Base-by-base conservation (phyloP, 1,140 invertebrate genomes). In the Oedothorax gibbosus region DNA sequence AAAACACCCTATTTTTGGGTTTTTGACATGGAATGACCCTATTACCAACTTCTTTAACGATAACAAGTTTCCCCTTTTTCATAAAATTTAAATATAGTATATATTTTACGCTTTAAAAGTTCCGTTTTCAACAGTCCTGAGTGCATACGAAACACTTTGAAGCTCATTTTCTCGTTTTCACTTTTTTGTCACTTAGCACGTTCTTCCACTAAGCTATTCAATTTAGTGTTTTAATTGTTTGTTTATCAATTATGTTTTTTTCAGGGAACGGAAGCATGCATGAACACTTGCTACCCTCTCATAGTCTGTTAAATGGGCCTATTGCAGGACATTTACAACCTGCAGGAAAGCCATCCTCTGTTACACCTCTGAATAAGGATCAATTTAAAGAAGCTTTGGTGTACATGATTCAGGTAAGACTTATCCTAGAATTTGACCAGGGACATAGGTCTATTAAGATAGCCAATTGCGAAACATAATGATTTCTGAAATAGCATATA, bases 351-450 rank as follows among this genome's bases (percentile, higher is more conserved):
- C 20, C 54, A 15, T 57, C 72, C 10, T 68, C 64, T 18, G 83
- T 78, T 51, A 85, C 88, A 88, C 95, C 95, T 7, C 91, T 97
- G 18, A 97, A 95, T 20, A 94, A 93, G 89, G 95, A 95, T 89
- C 96, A 97, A 88, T 91, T 98, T 68, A 92, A 96, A 60, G 96
- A 97, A 91, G 95, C 96, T 71, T 93, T 97, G 86, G 93, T 94
- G 88, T 95, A 97, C 91, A 91, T 98, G 76, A 91, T 97, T 50
- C 95, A 95, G 89, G 88, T 89, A 86, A 80, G 85, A 86, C 12
- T 69, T 18, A n/a, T 20, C 7, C 21, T n/a, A 49, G 20, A 3
- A 8, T 69, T 21, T 21, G 15, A 69, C 12, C 21, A 69, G 3
- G 2, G 12, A 69, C 3, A 3, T 20, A n/a, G 7, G 57, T 62